These are phyloP conservation scores for Tetragnatha montana DNA, from an alignment of 2,888 invertebrate genomes.

Conservation along the genomic window DNA sequence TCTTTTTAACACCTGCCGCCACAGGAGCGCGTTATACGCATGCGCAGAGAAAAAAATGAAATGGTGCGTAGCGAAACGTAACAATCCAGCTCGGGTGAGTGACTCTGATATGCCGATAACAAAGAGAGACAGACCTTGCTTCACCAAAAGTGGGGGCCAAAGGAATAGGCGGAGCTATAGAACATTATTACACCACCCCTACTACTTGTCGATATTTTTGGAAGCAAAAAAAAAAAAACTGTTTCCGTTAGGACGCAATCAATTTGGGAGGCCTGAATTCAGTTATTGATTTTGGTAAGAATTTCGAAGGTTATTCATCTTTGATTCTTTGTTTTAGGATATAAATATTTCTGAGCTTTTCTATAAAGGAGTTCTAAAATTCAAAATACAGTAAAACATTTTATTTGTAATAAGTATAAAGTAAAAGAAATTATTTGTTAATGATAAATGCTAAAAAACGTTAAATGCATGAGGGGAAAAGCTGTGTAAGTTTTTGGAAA, in stretches of 20 bases:
- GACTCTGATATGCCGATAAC: conserved; percentile 34
- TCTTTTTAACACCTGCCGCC: conserved; percentile 51
- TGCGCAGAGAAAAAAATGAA: conserved; percentile 41
- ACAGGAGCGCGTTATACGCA: conserved; percentile 38
- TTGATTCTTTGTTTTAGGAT: too few species aligned
- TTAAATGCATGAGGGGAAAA: too few species aligned
- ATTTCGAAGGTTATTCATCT: too few species aligned
- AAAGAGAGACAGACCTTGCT: background rate
- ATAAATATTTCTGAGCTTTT: too few species aligned
- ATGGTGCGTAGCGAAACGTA: conserved; percentile 65
- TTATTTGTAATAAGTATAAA: too few species aligned
- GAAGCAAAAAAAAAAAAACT: background rate
- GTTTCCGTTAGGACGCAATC: background rate
- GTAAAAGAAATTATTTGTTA: too few species aligned
- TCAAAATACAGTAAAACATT: too few species aligned
- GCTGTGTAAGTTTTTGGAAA: too few species aligned
- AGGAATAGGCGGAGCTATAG: background rate
- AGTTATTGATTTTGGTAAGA: too few species aligned
- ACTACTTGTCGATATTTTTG: background rate
- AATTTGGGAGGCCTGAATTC: too few species aligned
- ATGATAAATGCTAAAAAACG: too few species aligned
- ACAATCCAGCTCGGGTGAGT: conserved; percentile 44
- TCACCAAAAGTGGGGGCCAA: background rate
- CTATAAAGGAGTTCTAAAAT: too few species aligned
- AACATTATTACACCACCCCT: background rate